phyloP scores from a whole-genome alignment of 2,888 invertebrate genomes.

The Nudaria mundana region DNA sequence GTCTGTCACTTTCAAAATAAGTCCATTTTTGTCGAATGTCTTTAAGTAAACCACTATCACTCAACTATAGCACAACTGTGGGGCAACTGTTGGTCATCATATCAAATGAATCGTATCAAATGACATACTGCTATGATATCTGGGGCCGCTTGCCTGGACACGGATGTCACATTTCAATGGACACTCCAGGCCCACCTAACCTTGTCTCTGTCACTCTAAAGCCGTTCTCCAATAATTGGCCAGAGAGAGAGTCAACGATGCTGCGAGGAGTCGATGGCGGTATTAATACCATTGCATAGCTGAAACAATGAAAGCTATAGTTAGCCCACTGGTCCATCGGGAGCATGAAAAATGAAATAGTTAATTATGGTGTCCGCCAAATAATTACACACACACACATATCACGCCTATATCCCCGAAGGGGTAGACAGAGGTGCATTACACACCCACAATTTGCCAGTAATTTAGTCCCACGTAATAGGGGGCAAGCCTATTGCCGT shows the following conservation, averaged over 20 bases:
- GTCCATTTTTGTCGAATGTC: too few relatives aligned
- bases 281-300: constrained; percentile 68
- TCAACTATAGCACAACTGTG: constrained; percentile 6
- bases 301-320: constrained; percentile 46
- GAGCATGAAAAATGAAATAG: too few relatives aligned
- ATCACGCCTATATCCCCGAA: too few relatives aligned
- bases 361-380: too few relatives aligned
- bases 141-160: constrained; percentile 33
- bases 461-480: too few relatives aligned
- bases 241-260: constrained; percentile 58
- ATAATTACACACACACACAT: too few relatives aligned
- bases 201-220: constrained; percentile 79
- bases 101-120: constrained; percentile 12
- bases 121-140: constrained; percentile 23
- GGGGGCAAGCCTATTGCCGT: too few relatives aligned
- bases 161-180: constrained; percentile 64
- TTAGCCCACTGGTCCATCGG: background rate
- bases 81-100: constrained; percentile 6
- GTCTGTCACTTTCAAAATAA: background rate
- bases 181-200: constrained; percentile 83
- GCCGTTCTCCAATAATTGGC: constrained; percentile 69
- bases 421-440: too few relatives aligned
- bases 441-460: too few relatives aligned
- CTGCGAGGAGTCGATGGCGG: constrained; percentile 60
- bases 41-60: background rate